Evolutionary conservation across 30 jellyfish, hydroid and myxozoan species (phyloP).

Genomic region (Phacellophora camtschatica): DNA sequence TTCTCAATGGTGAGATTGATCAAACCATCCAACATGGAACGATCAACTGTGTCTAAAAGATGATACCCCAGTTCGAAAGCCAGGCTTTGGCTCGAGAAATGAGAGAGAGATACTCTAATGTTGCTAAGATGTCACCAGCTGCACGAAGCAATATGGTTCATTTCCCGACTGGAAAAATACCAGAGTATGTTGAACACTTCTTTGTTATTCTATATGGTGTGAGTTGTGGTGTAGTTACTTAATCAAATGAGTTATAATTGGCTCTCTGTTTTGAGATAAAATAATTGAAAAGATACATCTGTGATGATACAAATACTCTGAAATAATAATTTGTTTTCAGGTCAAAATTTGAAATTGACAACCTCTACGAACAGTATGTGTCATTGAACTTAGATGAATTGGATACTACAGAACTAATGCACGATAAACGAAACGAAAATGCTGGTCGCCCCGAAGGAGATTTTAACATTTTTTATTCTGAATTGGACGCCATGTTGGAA

Average conservation of each 20-base stretch:
- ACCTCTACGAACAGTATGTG: neutral
- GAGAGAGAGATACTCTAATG: neutral
- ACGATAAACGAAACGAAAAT: neutral
- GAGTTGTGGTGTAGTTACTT: neutral
- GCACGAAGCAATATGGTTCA: neutral
- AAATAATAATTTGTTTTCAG: neutral
- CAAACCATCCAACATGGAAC: neutral
- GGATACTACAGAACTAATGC: neutral
- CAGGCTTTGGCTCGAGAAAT: neutral
- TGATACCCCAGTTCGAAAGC: constrained; percentile 1
- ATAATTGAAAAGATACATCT: neutral
- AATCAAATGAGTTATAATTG: neutral
- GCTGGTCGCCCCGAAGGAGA: too few relatives aligned
- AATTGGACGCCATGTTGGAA: too few relatives aligned
- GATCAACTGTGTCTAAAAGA: neutral
- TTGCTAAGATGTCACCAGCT: neutral
- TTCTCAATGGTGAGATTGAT: neutral
- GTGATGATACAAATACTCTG: neutral
- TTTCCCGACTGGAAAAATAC: constrained; percentile 19
- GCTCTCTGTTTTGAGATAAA: neutral
- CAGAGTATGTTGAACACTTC: neutral
- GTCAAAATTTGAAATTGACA: neutral
- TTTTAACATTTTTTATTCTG: too few relatives aligned
- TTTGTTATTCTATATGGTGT: neutral
- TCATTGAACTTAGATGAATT: too few relatives aligned